Evolutionary conservation across 1,140 invertebrate species (phyloP), one percentile per base, ranked within the genome.

Genomic region (Andrena cerasifolii): DNA sequence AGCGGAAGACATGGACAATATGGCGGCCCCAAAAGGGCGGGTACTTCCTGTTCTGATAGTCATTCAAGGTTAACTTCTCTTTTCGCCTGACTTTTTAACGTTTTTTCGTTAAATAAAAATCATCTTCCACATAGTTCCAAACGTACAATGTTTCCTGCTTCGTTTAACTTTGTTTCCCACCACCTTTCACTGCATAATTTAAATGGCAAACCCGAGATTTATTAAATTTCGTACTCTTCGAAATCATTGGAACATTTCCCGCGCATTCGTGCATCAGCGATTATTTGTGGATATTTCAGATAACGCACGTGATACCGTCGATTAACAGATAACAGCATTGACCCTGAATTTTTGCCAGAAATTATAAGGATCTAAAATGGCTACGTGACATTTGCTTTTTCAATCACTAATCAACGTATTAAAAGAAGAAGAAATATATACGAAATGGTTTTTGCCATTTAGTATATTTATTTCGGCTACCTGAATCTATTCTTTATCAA

Each of bases 11-110:
- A 80, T 56, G 73, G 75, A 66, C 83, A 87, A 87, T 75, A 87
- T 87, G 86, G 86, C 86, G 85, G 66, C 31, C 14, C n/a, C 24
- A 72, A 40, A 80, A 86, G 86, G 86, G 85, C 84, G 85, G 86
- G 58, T 80, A 87, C 84, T 87, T 87, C 86, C 85, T 85, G 80
- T 54, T 59, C 33, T 36, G 36, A 51, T 59, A 40, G 24, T n/a
- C 31, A 58, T 70, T 68, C 33, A 28, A 76, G 73, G 73, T 76
- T 75, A 75, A 56, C 5, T 73, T 66, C n/a, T 31, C 7, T 1
- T 43, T 7, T 3, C 2, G 18, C 16, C 14, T 53, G 14, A 49
- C 26, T 12, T 0, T 53, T 53, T 53, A 31, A 21, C n/a, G 65
- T 12, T 40, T 63, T 33, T 2, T n/a, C 3, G 16, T 10, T 0